Base-by-base conservation (phyloP, 2,113 vertebrate genomes). In the Chionodraco myersi region DNA sequence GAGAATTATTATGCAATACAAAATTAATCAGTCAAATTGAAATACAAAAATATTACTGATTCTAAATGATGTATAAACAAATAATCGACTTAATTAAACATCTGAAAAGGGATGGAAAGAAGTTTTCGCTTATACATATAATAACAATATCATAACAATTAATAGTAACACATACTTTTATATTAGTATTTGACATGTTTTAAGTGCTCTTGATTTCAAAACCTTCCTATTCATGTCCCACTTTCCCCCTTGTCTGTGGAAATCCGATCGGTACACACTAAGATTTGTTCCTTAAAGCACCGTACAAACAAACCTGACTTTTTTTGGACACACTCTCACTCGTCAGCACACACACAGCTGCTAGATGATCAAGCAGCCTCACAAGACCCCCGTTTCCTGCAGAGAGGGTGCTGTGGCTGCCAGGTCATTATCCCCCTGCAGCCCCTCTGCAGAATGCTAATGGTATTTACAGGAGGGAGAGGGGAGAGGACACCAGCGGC, bases 371-470 rank as follows among this genome's bases (percentile, higher is more conserved):
- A 80, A 85, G 70, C 67, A 54, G 73, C 68, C 53, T 84, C 82
- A 86, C 78, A 58, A 83, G 86, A 80, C 78, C 72, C 23, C 62
- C 13, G 82, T 82, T 79, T 76, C 66, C 67, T 48, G 72, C 65
- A 78, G 63, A 82, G 59, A 58, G 64, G 72, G 10, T 7, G 66
- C 67, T 54, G 72, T 30, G 69, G 16, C 75, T 68, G 82, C 83
- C 77, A 58, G 80, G 60, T 78, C 34, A 85, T 80, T 82, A 81
- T 53, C 75, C 84, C 67, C 79, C 66, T 41, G 36, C 36, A 65
- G 79, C 63, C 86, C 75, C 87, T 82, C 87, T 76, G 77, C 75
- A 57, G 83, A 85, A 92, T 88, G 89, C 89, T 89, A 87, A 91
- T 90, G 51, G 68, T 83, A 82, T 87, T 86, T 91, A 89, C 90